Conservation (phyloP, 2,113 vertebrate genomes). For the Eclectus roratus region DNA sequence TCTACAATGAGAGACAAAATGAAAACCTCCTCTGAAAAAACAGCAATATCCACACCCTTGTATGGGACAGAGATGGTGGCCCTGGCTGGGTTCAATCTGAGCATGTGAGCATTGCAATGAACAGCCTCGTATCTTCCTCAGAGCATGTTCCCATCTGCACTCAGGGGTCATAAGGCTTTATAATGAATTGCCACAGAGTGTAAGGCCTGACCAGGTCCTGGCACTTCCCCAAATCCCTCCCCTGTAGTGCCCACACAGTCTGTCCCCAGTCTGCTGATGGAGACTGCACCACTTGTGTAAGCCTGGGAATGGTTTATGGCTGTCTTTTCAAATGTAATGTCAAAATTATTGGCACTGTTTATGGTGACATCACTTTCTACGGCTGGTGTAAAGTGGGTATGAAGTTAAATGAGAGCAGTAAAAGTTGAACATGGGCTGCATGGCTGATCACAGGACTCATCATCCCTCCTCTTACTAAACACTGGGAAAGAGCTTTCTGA, state of each 20-base stretch:
- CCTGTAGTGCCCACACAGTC: background rate
- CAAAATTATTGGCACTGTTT: slow-evolving; percentile 56
- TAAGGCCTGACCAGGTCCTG: background rate
- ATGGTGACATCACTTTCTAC: slow-evolving; percentile 67
- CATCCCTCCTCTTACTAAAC: background rate
- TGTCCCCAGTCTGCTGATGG: background rate
- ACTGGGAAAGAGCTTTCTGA: background rate
- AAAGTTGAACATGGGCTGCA: slow-evolving; percentile 57
- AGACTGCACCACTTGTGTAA: background rate
- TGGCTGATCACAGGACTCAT: slow-evolving; percentile 36
- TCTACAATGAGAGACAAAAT: background rate
- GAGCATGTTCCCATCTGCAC: background rate
- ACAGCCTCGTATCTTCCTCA: rapidly evolving
- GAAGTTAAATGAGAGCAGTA: slow-evolving; percentile 65
- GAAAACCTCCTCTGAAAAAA: background rate
- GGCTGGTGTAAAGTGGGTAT: slow-evolving; percentile 55
- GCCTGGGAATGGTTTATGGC: slow-evolving; percentile 22
- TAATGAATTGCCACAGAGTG: background rate
- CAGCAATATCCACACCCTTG: rapidly evolving
- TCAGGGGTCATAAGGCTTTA: background rate
- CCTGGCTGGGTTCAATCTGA: background rate
- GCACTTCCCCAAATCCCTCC: background rate
- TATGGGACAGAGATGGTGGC: background rate
- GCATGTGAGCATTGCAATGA: background rate
- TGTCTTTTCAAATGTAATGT: slow-evolving; percentile 56